Evolutionary conservation across 2,797 vertebrate species (phyloP), one percentile per base, ranked within the genome.

Genomic region (Bradypodion ventrale): DNA sequence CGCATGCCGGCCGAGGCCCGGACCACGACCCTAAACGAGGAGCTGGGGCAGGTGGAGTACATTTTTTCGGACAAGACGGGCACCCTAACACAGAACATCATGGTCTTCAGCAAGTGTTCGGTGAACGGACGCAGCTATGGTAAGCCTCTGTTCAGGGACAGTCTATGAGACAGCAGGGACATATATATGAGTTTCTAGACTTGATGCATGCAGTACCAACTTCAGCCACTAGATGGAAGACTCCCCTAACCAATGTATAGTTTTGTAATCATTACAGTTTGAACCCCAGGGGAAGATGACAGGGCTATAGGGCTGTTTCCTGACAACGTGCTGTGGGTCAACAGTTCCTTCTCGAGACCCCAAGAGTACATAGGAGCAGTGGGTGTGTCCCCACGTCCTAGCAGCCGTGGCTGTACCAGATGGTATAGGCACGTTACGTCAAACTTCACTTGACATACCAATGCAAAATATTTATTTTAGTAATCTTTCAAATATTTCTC

Each of bases 61-160:
- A 97, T 85, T 3, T 80, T 85, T 52, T 85, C 83, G 5, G 83
- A 85, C 70, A 85, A 85, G 42, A 85, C 83, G 0, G 98, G 98
- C 88, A 99, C 98, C 44, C 97, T 99, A 81, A 99, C 98, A 29
- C 98, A 98, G 94, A 99, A 99, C 94, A 97, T 98, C 93, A 99
- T 99, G 98, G 97, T 95, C 91, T 99, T 99, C 93, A 98, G 96
- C 95, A 99, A 98, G 93, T 99, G 98, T 93, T 99, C 98, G 21
- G 96, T 99, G 91, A 95, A 97, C 0, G 97, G 97, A 60, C 97
- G 91, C 83, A 96, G 96, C 83, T 99, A 98, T 0, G 98, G 98
- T 98, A 85, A 85, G 92, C 9, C 40, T 19, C 0, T 2, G 7
- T 69, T 29, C 46, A 9, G 4, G 23, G 16, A 29, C 15, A 32